These are phyloP conservation scores for Phragmatobia fuliginosa DNA, from an alignment of 2,888 invertebrate genomes.

Conservation along the genomic window DNA sequence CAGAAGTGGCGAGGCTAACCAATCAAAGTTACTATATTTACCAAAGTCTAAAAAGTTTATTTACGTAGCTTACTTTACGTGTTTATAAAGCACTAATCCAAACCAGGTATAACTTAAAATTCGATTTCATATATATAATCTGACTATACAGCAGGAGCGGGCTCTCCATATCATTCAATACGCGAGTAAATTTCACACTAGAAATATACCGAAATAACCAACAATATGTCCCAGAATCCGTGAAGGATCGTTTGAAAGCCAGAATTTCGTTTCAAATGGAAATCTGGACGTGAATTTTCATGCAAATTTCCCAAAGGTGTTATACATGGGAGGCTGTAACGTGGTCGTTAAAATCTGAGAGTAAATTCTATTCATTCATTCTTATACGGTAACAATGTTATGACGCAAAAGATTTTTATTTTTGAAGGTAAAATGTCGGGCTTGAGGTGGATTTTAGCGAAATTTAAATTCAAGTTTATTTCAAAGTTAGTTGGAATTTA, in stretches of 20 bases:
- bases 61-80: not conserved
- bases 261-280: slow-evolving; percentile 56
- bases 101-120: not conserved
- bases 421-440: slow-evolving; percentile 23
- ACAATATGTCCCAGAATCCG: slow-evolving; percentile 49
- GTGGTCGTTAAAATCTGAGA: slow-evolving; percentile 47
- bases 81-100: not conserved
- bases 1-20: not conserved
- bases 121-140: not conserved
- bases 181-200: slow-evolving; percentile 15
- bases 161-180: slow-evolving; percentile 16
- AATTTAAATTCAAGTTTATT: not conserved
- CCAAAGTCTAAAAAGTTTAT: not conserved
- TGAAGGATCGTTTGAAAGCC: slow-evolving; percentile 45
- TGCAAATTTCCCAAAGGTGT: slow-evolving; percentile 56
- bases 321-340: slow-evolving; percentile 45
- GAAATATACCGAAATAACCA: slow-evolving; percentile 35
- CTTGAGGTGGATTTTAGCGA: not conserved
- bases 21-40: not conserved
- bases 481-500: not conserved
- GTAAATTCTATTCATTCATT: slow-evolving; percentile 46
- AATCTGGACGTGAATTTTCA: slow-evolving; percentile 57
- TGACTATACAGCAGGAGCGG: slow-evolving; percentile 17
- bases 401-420: slow-evolving; percentile 40
- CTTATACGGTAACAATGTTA: slow-evolving; percentile 44